A percentile compares a stretch with the other conserved stretches of the same genome.
These are phyloP conservation scores for Parapristionchus giblindavisi DNA, from an alignment of 2,888 invertebrate genomes.

Conservation along the genomic window DNA sequence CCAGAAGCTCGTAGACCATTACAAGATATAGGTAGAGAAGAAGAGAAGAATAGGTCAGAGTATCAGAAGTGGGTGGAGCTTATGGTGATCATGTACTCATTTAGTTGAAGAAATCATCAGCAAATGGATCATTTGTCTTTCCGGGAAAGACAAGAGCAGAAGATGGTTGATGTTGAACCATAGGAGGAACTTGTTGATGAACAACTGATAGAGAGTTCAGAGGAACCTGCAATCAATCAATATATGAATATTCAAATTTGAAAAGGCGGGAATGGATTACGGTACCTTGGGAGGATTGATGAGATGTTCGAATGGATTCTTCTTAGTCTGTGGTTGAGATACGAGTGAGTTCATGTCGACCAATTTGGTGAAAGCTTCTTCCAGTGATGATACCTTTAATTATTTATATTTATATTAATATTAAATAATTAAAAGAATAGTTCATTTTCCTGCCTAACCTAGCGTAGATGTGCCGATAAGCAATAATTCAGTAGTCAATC, in stretches of 20 bases:
- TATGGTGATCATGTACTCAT: not conserved
- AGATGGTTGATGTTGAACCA: not conserved
- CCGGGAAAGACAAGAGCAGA: conserved; percentile 37
- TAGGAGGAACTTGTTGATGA: not conserved
- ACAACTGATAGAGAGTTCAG: conserved; percentile 44
- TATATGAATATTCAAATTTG: not conserved
- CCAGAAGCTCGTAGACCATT: too few species aligned
- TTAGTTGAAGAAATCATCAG: conserved; percentile 58
- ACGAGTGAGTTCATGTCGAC: conserved; percentile 67
- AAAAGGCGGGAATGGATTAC: not conserved
- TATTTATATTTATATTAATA: conserved; percentile 22
- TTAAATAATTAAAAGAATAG: too few species aligned
- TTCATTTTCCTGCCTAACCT: too few species aligned
- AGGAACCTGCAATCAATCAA: conserved; percentile 36
- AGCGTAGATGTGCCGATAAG: too few species aligned
- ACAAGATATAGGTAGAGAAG: not conserved
- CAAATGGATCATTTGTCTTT: conserved; percentile 51
- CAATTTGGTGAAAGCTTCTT: conserved; percentile 67
- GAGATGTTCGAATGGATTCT: conserved; percentile 68
- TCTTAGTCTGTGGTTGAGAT: conserved; percentile 59
- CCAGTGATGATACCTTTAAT: conserved; percentile 58
- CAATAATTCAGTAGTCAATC: too few species aligned
- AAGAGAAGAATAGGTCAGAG: not conserved
- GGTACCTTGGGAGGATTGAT: conserved; percentile 67
- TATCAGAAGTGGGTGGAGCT: conserved; percentile 27